These are phyloP conservation scores for Seira musarum DNA, from an alignment of 2,888 invertebrate genomes.

Conservation along the genomic window DNA sequence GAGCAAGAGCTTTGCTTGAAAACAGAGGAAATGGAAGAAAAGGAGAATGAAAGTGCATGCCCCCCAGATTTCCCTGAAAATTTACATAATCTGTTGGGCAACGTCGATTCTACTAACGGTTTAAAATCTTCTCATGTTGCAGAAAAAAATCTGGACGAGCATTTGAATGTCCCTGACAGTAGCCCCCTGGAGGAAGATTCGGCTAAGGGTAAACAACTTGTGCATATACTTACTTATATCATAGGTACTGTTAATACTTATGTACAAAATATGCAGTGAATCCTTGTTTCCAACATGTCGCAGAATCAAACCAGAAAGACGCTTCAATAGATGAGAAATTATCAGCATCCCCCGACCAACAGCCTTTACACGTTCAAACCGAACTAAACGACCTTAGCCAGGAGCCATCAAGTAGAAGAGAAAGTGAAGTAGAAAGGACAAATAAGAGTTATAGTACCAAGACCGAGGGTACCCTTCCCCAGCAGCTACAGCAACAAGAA, in stretches of 20 bases:
- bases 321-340: constrained; percentile 42
- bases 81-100: constrained; percentile 51
- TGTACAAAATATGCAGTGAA: too few species aligned
- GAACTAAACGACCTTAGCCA: constrained; percentile 46
- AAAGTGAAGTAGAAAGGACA: not conserved
- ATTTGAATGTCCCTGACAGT: constrained; percentile 42
- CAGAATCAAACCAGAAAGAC: constrained; percentile 25
- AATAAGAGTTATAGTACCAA: too few species aligned
- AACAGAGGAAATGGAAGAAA: constrained; percentile 57
- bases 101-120: constrained; percentile 58
- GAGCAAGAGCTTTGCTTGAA: constrained; percentile 55
- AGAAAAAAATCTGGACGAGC: constrained; percentile 57
- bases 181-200: constrained; percentile 8
- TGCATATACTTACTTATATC: not conserved
- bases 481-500: not conserved
- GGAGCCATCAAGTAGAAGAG: not conserved
- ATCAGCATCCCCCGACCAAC: not conserved
- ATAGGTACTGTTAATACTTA: not conserved
- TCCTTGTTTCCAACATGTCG: too few species aligned
- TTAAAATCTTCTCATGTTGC: constrained; percentile 59
- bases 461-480: not conserved
- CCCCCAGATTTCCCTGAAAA: constrained; percentile 52
- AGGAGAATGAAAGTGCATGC: constrained; percentile 63
- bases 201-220: constrained; percentile 27
- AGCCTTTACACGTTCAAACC: constrained; percentile 12